These are phyloP conservation scores for Rhinoderma darwinii DNA, from an alignment of 2,113 vertebrate genomes.

Conservation along the genomic window DNA sequence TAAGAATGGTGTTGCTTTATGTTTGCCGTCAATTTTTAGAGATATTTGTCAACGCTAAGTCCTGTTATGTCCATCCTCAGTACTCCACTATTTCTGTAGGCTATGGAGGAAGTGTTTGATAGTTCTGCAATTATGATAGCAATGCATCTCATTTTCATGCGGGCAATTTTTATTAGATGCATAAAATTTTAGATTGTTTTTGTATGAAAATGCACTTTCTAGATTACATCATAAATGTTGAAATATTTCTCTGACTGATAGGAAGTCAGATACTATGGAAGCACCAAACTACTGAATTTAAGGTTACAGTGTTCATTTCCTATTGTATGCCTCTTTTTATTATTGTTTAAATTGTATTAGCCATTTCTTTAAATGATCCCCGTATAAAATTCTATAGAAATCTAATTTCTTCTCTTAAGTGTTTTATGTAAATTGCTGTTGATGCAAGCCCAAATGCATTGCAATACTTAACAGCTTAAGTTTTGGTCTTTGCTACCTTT, in stretches of 20 bases:
- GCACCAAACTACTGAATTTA: slow-evolving; percentile 44
- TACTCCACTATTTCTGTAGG: slow-evolving; percentile 55
- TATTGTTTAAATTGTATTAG: slow-evolving; percentile 51
- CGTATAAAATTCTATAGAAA: slow-evolving; percentile 36
- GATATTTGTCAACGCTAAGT: slow-evolving; percentile 26
- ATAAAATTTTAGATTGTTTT: slow-evolving; percentile 62
- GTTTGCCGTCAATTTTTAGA: slow-evolving; percentile 33
- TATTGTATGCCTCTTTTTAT: slow-evolving; percentile 27
- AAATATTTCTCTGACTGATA: slow-evolving; percentile 59
- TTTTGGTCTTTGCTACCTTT: not conserved
- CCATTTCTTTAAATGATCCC: slow-evolving; percentile 49
- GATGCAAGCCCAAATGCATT: slow-evolving; percentile 7
- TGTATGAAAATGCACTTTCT: slow-evolving; percentile 61
- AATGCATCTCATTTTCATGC: slow-evolving; percentile 59
- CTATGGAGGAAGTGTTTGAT: slow-evolving; percentile 56
- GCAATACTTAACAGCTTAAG: not conserved
- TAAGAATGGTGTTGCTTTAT: not conserved
- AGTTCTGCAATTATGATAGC: slow-evolving; percentile 60
- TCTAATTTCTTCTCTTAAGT: slow-evolving; percentile 21
- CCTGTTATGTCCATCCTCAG: slow-evolving; percentile 42
- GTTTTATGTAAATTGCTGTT: slow-evolving; percentile 42
- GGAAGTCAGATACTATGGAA: slow-evolving; percentile 55
- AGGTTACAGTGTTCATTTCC: slow-evolving; percentile 44
- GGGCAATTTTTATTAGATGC: slow-evolving; percentile 60
- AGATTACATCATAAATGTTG: slow-evolving; percentile 61